These are phyloP conservation scores for Oryzias curvinotus DNA, from an alignment of 2,113 vertebrate genomes.

Conservation along the genomic window DNA sequence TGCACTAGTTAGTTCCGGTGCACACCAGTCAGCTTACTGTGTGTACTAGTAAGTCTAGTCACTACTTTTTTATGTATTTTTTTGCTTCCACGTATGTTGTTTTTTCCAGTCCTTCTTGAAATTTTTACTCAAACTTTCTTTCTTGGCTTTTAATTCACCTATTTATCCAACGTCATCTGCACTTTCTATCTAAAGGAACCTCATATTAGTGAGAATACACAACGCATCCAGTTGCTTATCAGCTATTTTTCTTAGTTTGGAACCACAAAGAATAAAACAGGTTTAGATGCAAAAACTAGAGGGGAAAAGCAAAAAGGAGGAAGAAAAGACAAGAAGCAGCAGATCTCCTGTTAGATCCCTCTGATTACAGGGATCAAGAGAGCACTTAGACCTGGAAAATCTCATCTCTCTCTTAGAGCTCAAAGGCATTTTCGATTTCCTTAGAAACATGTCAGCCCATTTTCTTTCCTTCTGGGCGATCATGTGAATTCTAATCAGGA, in stretches of 20 bases:
- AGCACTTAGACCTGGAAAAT: constrained; percentile 49
- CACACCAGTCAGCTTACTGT: no score
- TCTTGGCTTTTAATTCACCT: no score
- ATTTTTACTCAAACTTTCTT: not conserved
- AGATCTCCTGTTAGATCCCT: constrained; percentile 41
- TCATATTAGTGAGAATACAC: no score
- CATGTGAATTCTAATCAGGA: constrained; percentile 23
- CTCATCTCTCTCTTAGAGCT: constrained; percentile 41
- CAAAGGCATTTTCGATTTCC: constrained; percentile 26
- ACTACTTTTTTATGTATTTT: not conserved
- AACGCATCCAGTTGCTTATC: no score
- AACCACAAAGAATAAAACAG: no score
- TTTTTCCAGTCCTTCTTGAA: not conserved
- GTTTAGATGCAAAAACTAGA: not conserved
- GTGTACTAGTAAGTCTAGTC: no score
- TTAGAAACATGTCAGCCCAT: constrained; percentile 22
- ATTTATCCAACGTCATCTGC: no score
- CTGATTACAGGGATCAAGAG: constrained; percentile 48
- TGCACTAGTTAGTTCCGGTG: no score
- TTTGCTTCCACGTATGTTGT: not conserved
- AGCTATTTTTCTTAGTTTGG: no score
- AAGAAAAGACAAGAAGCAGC: not conserved
- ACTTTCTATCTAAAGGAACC: no score
- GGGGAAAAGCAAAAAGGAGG: not conserved
- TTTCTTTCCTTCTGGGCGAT: constrained; percentile 13